Evolutionary conservation across 2,888 invertebrate genomes (phyloP).

Genomic region (Chromoteleia sp.): DNA sequence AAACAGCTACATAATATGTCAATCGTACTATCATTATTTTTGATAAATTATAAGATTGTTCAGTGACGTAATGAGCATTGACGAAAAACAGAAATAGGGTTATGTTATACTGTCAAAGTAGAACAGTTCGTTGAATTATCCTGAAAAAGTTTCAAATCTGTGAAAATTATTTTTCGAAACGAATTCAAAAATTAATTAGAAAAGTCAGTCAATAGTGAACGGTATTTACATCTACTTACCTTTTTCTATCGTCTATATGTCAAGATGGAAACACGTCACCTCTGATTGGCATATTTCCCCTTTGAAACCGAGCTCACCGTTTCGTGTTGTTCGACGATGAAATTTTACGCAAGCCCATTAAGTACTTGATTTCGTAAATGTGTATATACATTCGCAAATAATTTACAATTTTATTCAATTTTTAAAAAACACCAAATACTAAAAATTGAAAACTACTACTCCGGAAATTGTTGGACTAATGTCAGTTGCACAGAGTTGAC

Average conservation of each 20-base stretch:
- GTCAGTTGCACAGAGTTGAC: conserved; percentile 13
- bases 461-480: conserved; percentile 36
- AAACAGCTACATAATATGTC: too few relatives aligned
- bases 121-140: neutral
- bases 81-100: neutral
- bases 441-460: conserved; percentile 34
- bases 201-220: neutral
- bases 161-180: too few relatives aligned
- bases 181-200: neutral
- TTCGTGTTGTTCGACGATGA: neutral
- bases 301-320: conserved; percentile 9
- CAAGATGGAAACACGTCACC: conserved; percentile 82
- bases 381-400: conserved; percentile 14
- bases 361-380: neutral
- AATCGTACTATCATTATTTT: too few relatives aligned
- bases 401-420: neutral
- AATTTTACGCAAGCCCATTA: neutral
- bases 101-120: conserved; percentile 1
- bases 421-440: conserved; percentile 4
- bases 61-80: conserved; percentile 7
- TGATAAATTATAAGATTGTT: neutral
- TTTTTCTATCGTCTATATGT: conserved; percentile 78
- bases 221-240: conserved; percentile 69
- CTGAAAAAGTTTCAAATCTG: neutral
- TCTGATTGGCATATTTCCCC: conserved; percentile 78